A percentile compares a stretch with the other conserved stretches of the same genome.
These are phyloP conservation scores for Genyomyrus donnyi DNA, from an alignment of 2,113 vertebrate genomes.

Conservation along the genomic window DNA sequence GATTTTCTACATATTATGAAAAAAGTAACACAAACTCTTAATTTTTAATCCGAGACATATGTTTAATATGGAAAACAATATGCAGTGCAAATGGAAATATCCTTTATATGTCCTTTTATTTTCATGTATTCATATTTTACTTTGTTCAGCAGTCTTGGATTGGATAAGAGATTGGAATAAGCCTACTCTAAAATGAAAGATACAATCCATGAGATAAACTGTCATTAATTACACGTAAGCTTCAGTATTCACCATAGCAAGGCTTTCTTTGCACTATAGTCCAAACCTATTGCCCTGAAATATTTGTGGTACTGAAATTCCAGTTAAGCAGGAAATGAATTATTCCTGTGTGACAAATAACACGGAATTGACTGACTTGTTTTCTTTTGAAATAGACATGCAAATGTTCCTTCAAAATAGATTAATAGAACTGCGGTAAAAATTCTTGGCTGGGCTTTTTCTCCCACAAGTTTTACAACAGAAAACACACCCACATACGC, in stretches of 20 bases:
- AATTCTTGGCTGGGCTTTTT: background rate
- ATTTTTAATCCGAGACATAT: background rate
- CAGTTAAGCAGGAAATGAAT: slow-evolving; percentile 6
- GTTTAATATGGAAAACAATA: background rate
- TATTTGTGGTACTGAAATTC: background rate
- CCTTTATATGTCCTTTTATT: background rate
- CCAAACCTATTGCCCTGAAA: background rate
- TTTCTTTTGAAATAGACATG: background rate
- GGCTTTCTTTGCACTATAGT: background rate
- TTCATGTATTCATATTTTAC: background rate
- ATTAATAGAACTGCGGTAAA: background rate
- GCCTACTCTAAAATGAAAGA: background rate
- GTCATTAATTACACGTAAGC: background rate
- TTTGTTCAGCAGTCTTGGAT: background rate
- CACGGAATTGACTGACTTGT: background rate
- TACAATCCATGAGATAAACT: background rate
- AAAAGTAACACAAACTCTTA: background rate
- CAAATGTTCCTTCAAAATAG: background rate
- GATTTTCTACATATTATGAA: background rate
- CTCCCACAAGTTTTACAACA: background rate
- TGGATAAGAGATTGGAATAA: background rate
- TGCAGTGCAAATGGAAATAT: background rate
- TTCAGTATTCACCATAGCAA: background rate
- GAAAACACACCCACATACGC: background rate
- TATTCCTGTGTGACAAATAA: background rate